These are phyloP conservation scores for Neodon shergylaensis DNA, from an alignment of 2,113 vertebrate genomes.

Conservation along the genomic window DNA sequence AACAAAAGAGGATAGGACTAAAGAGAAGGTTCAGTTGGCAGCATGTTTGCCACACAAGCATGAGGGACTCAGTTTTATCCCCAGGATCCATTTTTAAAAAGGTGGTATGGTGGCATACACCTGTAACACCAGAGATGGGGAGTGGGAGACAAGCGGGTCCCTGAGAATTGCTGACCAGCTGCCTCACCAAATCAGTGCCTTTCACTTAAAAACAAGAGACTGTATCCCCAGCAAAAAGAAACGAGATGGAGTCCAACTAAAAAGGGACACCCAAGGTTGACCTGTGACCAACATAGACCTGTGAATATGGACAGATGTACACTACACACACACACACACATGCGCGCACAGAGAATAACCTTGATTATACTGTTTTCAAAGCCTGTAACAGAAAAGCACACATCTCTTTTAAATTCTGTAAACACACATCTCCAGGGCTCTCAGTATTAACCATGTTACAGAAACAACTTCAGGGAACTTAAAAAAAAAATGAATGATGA, in stretches of 20 bases:
- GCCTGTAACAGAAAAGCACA: not conserved
- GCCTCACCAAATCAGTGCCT: not conserved
- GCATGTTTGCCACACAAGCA: not conserved
- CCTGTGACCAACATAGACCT: not conserved
- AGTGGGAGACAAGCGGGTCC: not conserved
- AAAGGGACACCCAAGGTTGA: not conserved
- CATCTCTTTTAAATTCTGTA: not conserved
- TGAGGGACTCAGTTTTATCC: not conserved
- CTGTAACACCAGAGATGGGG: not conserved
- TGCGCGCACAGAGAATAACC: not conserved
- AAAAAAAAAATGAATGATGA: constrained; percentile 46
- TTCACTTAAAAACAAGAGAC: not conserved
- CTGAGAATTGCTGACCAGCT: no score
- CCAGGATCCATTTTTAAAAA: not conserved
- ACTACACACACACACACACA: not conserved
- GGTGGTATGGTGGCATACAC: not conserved
- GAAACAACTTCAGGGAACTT: constrained; percentile 31
- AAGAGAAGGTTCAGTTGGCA: no score
- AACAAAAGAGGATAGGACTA: not conserved
- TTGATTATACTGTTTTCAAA: not conserved
- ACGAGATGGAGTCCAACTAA: not conserved
- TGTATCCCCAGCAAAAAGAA: not conserved
- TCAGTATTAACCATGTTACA: constrained; percentile 10
- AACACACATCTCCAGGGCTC: not conserved
- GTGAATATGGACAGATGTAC: not conserved